phyloP scores from a whole-genome alignment of 2,113 vertebrate genomes.

The Pitta sordida region DNA sequence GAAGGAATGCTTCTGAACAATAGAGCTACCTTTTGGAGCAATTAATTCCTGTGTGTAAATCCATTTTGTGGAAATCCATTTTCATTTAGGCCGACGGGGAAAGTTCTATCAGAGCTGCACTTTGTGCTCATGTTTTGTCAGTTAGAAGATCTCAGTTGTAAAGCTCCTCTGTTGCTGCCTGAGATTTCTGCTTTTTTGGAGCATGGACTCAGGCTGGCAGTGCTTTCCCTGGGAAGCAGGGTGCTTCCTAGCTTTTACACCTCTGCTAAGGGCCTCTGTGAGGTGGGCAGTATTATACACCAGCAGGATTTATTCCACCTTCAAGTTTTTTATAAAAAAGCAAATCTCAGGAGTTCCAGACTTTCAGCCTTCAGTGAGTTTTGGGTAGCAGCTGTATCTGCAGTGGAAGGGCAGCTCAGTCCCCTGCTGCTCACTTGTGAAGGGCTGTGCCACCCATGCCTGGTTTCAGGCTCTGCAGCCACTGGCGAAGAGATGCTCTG shows the following conservation, averaged over 20 bases:
- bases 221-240: background rate
- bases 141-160: background rate
- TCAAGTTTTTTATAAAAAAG: background rate
- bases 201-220: fast-evolving
- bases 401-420: background rate
- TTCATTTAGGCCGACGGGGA: background rate
- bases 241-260: background rate
- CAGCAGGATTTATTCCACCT: background rate
- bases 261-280: fast-evolving
- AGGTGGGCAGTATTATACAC: background rate
- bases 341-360: background rate
- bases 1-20: conserved; percentile 24
- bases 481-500: background rate
- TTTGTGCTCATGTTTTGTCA: background rate
- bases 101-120: background rate
- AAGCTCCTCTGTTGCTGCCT: background rate
- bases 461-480: background rate
- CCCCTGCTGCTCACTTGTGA: background rate
- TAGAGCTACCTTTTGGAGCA: conserved; percentile 6
- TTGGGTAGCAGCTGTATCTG: background rate
- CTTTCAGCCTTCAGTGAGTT: background rate
- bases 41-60: background rate
- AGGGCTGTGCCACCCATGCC: background rate
- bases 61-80: background rate
- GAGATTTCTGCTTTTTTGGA: background rate